phyloP scores from a whole-genome alignment of 2,888 invertebrate genomes.

The Tortrix viridana region DNA sequence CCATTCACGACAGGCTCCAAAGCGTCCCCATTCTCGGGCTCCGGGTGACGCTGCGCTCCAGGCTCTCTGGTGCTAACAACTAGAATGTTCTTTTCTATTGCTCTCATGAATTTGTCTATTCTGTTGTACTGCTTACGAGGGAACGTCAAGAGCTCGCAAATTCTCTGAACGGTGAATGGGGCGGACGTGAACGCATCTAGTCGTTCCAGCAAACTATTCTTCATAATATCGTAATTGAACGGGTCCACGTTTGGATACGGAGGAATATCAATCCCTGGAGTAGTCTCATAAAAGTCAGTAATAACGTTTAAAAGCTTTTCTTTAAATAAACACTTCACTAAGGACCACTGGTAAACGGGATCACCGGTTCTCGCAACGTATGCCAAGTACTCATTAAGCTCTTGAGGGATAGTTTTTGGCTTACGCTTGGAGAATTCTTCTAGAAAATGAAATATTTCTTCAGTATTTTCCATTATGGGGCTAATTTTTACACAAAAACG shows the following conservation, averaged over 20 bases:
- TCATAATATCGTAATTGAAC: slow-evolving; percentile 95
- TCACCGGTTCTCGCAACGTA: slow-evolving; percentile 97
- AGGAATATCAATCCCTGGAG: slow-evolving; percentile 90
- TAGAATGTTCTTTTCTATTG: slow-evolving; percentile 96
- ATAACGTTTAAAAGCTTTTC: slow-evolving; percentile 94
- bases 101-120: slow-evolving; percentile 98
- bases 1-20: slow-evolving; percentile 85
- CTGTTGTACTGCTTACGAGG: slow-evolving; percentile 97
- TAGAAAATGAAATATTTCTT: slow-evolving; percentile 92
- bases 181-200: slow-evolving; percentile 94
- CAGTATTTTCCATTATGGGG: slow-evolving; percentile 90
- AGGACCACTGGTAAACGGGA: slow-evolving; percentile 96
- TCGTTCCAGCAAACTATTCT: slow-evolving; percentile 91
- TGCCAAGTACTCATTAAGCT: slow-evolving; percentile 94
- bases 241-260: slow-evolving; percentile 96
- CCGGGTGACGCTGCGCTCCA: slow-evolving; percentile 84
- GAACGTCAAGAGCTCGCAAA: slow-evolving; percentile 96
- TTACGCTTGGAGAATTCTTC: slow-evolving; percentile 92
- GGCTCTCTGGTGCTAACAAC: slow-evolving; percentile 92
- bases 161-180: slow-evolving; percentile 97
- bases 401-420: slow-evolving; percentile 91
- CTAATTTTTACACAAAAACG: slow-evolving; percentile 5
- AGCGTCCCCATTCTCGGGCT: slow-evolving; percentile 87
- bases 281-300: slow-evolving; percentile 93
- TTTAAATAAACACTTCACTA: slow-evolving; percentile 93